Percentiles rank a stretch among this genome's conserved stretches.
phyloP scores from a whole-genome alignment of 2,113 vertebrate species.

The Myotis lucifugus region DNA sequence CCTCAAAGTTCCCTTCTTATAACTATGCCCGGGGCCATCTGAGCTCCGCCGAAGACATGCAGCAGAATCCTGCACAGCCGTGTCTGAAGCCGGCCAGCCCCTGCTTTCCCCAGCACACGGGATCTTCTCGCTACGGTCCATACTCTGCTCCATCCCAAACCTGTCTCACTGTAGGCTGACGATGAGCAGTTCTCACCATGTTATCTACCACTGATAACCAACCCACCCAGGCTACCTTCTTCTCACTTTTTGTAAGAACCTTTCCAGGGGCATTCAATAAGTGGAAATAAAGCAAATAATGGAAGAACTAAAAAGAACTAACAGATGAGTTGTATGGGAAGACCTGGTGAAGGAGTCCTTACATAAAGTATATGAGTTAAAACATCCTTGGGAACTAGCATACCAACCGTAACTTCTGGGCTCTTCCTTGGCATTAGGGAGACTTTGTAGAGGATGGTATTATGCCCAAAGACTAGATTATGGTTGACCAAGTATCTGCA shows the following conservation, averaged over 20 bases:
- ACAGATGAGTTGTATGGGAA: not conserved
- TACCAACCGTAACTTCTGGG: not conserved
- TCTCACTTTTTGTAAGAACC: not conserved
- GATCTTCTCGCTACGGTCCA: not conserved
- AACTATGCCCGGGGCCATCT: not conserved
- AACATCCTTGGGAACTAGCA: not conserved
- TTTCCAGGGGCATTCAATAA: not conserved
- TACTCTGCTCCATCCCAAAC: not conserved
- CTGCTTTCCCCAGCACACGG: not conserved
- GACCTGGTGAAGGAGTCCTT: not conserved
- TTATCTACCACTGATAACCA: not conserved
- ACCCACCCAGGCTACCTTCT: not conserved
- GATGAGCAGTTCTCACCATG: not conserved
- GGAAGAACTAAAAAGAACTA: slow-evolving; percentile 18
- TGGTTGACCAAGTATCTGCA: not conserved
- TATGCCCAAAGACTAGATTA: not conserved
- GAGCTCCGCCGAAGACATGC: not conserved
- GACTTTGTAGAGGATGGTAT: not conserved
- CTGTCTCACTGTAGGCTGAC: not conserved
- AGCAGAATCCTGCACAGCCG: not conserved
- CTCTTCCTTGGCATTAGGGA: not conserved
- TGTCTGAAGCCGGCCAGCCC: not conserved
- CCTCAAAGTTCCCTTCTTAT: slow-evolving; percentile 13
- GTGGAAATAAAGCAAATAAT: slow-evolving; percentile 2
- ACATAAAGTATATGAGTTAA: not conserved